phyloP scores from a whole-genome alignment of 2,113 vertebrate species.

The Ginglymostoma cirratum region DNA sequence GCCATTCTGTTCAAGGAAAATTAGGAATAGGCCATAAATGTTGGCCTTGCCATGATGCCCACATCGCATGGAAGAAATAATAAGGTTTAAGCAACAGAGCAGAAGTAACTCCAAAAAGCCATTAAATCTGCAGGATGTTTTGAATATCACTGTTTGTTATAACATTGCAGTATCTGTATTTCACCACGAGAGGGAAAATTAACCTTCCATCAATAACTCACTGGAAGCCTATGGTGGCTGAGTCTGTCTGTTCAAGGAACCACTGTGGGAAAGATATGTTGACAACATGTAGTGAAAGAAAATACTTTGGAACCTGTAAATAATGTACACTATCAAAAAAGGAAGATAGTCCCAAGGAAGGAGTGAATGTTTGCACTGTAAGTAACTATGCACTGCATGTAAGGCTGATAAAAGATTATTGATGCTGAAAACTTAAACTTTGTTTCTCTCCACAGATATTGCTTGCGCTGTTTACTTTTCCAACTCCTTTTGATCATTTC shows the following conservation, averaged over 20 bases:
- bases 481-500: no score
- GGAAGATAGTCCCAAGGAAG: background rate
- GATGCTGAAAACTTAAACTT: no score
- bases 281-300: background rate
- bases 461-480: no score
- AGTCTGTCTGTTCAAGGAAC: background rate
- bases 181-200: background rate
- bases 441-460: no score
- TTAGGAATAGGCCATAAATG: no score
- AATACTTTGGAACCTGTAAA: background rate
- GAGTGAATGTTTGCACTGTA: background rate
- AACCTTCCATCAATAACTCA: background rate
- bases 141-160: background rate
- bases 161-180: background rate
- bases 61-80: no score
- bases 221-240: background rate
- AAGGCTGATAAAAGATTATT: no score
- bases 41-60: no score
- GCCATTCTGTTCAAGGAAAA: no score
- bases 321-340: background rate
- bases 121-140: background rate
- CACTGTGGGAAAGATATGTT: background rate
- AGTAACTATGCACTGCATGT: no score
- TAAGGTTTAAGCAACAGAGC: background rate
- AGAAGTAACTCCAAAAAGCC: background rate